Base-by-base conservation (phyloP, 2,797 vertebrate species). In the Paratrypauchen microcephalus region DNA sequence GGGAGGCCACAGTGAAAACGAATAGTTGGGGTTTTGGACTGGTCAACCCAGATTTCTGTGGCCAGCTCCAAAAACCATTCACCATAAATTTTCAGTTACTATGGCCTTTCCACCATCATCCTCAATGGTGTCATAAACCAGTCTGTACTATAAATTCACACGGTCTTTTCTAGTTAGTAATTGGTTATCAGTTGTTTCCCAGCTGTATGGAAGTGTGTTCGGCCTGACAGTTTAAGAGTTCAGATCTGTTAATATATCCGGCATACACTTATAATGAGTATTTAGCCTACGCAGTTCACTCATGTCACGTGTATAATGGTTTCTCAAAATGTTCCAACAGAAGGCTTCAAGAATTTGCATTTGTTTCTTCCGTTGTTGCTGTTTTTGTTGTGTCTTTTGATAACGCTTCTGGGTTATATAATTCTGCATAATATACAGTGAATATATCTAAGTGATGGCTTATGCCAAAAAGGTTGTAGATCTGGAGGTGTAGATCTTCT, bases 161-260 rank as follows among this genome's bases (percentile, higher is more conserved):
- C 5, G 19, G 19, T 50, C 48, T 54, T 54, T 48, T 36, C 26
- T 21, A 36, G 26, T 54, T 36, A 36, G 50, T 66, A 55, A 32
- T 52, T n/a, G 50, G 64, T 52, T 66, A 66, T 36, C 64, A 66
- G 28, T 52, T 55, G 26, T 36, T 66, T 66, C 50, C 64, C 64
- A 66, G 64, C 26, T 54, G 64, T 50, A 23, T 66, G 50, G 12
- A 23, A 66, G 50, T 54, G 64, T 36, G 4, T 52, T 50, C 8
- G 3, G 18, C 12, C 52, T 65, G 45, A 28, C 24, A n/a, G 12
- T 8, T 30, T 11, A 61, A 23, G 12, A 52, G 19, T 50, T 24
- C 16, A 28, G 6, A 12, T 54, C 48, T 32, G 48, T 50, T 66
- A 66, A 66, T 54, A 52, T 32, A 54, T 54, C 18, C 47, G 19